phyloP scores from a whole-genome alignment of 1,140 invertebrate genomes.

The Himalopsyche phryganea region DNA sequence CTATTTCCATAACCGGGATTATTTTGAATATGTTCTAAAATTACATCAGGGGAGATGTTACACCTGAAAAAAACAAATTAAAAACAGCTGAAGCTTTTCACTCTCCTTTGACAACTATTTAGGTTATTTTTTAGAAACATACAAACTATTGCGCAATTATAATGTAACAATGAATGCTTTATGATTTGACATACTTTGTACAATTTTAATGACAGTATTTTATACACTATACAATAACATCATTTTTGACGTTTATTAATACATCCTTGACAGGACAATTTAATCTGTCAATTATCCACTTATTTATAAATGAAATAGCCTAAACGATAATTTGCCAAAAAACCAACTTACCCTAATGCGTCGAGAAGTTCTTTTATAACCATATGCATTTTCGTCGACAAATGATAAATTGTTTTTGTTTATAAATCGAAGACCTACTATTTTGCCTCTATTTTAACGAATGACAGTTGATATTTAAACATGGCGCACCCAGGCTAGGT shows the following conservation, averaged over 20 bases:
- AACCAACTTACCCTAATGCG: conserved; percentile 42
- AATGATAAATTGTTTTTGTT: background rate
- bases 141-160: no score
- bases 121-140: no score
- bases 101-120: no score
- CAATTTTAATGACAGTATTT: no score
- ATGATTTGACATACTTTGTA: no score
- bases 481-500: conserved; percentile 29
- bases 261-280: background rate
- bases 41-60: conserved; percentile 48
- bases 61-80: conserved; percentile 45
- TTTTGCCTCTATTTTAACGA: conserved; percentile 14
- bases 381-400: conserved; percentile 41
- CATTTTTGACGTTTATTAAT: background rate
- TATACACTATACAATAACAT: no score
- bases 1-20: conserved; percentile 50
- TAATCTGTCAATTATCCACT: no score
- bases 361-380: conserved; percentile 50
- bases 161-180: no score
- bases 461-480: conserved; percentile 30
- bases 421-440: background rate
- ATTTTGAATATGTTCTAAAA: conserved; percentile 50
- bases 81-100: no score
- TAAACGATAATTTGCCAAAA: no score
- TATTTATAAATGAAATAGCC: background rate